Evolutionary conservation across 2,113 vertebrate genomes (phyloP), one percentile per base, ranked within the genome.

Genomic region (Salvelinus alpinus): DNA sequence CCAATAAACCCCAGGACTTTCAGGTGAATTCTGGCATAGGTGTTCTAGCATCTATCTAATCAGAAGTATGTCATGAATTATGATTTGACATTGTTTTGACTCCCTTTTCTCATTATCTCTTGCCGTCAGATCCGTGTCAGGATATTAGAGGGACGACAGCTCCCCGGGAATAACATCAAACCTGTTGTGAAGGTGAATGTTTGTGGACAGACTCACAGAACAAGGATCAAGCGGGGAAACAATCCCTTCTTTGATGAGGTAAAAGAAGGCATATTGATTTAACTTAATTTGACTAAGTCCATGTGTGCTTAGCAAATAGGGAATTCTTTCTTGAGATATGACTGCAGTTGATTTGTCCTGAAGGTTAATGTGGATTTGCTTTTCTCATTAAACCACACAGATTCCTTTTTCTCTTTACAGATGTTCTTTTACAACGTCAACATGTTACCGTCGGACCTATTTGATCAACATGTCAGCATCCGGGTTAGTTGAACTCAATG

Each of bases 231-330:
- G 88, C 95, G 90, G 87, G 97, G 97, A 77, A 99, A 98, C 87
- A 99, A 99, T 83, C 97, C 97, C 0, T 98, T 94, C 91, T 99
- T 96, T 90, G 97, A 99, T 87, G 97, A 99, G 94, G 98, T 98
- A 83, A 16, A n/a, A 12, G 22, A 3, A 22, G n/a, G 22, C 62
- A 25, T n/a, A 64, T 11, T 64, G 4, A 25, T 66, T 29, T 2
- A 3, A 11, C 64, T 27, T 27, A 0, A 31, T 2, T 57, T 44
- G 38, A 44, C 38, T 44, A 44, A 24, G 24, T 5, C 51, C 8
- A 62, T 24, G 59, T 3, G 59, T 22, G 4, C 38, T 44, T 44
- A 44, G 9, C 38, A 44, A 44, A 44, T 44, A 9, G 9, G 9
- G 38, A 44, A 44, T 44, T 44, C 2, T 44, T 54, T 16, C 64